Conservation (phyloP, 2,888 invertebrate species). For the Odontothrips loti region DNA sequence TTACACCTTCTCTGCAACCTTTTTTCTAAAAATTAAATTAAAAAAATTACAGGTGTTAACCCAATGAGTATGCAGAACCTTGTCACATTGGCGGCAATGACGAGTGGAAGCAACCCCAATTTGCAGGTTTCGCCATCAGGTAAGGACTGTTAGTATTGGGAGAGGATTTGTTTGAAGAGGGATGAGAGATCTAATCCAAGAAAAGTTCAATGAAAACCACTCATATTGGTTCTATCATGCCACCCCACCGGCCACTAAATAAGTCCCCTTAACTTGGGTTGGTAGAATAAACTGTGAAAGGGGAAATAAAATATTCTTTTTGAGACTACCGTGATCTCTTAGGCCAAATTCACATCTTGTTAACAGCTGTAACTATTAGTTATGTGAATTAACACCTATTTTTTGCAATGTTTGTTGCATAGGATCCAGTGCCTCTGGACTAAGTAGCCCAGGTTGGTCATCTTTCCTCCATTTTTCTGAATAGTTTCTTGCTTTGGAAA, state of each 20-base stretch:
- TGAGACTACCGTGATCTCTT: background rate
- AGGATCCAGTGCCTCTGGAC: slow-evolving; percentile 45
- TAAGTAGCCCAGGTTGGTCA: slow-evolving; percentile 46
- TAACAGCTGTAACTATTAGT: background rate
- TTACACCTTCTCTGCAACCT: slow-evolving; percentile 17
- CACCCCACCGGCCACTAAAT: background rate
- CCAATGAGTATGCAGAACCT: slow-evolving; percentile 88
- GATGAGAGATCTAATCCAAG: too few relatives aligned
- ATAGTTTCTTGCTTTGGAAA: slow-evolving; percentile 22
- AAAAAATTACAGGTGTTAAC: slow-evolving; percentile 42
- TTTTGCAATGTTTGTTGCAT: slow-evolving; percentile 38
- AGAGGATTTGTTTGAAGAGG: too few relatives aligned
- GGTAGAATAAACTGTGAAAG: background rate
- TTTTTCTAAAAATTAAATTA: slow-evolving; percentile 29
- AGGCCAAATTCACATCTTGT: too few relatives aligned
- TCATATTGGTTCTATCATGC: slow-evolving; percentile 4
- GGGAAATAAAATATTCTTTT: too few relatives aligned
- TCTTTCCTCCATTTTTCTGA: slow-evolving; percentile 32
- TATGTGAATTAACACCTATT: background rate
- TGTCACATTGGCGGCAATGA: slow-evolving; percentile 82
- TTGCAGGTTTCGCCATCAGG: slow-evolving; percentile 54
- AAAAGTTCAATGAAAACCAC: background rate
- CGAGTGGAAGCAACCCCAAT: slow-evolving; percentile 58
- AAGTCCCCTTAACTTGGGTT: slow-evolving; percentile 10
- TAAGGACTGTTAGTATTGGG: slow-evolving; percentile 42